Base-by-base conservation (phyloP, 1,140 invertebrate species). In the Lordiphosa clarofinis region DNA sequence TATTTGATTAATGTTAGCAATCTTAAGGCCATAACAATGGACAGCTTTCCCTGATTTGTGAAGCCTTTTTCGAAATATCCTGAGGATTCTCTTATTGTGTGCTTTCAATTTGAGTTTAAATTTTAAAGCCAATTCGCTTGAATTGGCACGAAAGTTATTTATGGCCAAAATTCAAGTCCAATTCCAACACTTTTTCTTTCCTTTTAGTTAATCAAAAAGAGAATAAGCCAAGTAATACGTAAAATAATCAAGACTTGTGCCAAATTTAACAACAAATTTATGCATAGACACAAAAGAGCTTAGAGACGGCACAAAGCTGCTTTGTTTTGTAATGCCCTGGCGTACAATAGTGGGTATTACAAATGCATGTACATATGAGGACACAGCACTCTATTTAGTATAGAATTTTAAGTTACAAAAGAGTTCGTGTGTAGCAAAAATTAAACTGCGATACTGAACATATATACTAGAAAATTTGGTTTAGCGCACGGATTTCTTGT, bases 1-100 rank as follows among this genome's bases (percentile, higher is more conserved):
- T 60, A 55, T 55, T 60, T 55, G 44, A 66, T 54, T 50, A 50
- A 60, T 44, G 50, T 28, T 48, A 43, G 37, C n/a, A 43, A 38
- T 33, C 13, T 7, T 31, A n/a, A 55, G 37, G 42, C 13, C 31
- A 42, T 13, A 39, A 47, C 50, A 43, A 48, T 42, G 28, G 36
- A 3, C 28, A 31, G 28, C 7, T 31, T 31, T 31, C 7, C 1
- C 2, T 31, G 24, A 37, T 13, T 11, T 46, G 5, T 53, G 28
- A 49, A 52, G 40, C 35, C 36, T 40, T 43, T 53, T 33, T 58
- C 24, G 4, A 28, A 42, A 13, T 38, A 4, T 11, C 19, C 10
- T 40, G 10, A 13, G 46, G 40, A 19, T 53, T 50, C 15, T 13
- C 15, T 56, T 33, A 36, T 43, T 35, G 46, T 31, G 40, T 64